Conservation (phyloP, 35 echinoderm and acorn worm species). For the Heliocidaris erythrogramma region DNA sequence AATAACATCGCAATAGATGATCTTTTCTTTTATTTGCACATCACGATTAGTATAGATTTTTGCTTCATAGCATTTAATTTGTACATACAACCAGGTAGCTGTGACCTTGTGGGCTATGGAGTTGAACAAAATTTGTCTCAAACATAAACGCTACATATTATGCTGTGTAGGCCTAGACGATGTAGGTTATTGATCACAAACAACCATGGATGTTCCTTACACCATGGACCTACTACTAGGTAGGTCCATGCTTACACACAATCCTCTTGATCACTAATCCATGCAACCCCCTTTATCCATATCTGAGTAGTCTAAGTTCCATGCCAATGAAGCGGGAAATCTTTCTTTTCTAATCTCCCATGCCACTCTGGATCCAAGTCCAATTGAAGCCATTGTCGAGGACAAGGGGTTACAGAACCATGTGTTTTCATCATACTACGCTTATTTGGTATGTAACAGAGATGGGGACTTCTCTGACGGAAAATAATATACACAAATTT, state of each 20-base stretch:
- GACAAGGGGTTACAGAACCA: neutral
- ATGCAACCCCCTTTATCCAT: neutral
- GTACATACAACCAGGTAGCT: neutral
- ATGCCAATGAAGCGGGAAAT: constrained; percentile 13
- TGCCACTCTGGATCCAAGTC: neutral
- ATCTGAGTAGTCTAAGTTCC: neutral
- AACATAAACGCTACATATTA: neutral
- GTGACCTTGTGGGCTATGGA: neutral
- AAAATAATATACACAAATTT: too few species aligned
- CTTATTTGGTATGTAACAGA: too few species aligned
- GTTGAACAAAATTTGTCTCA: neutral
- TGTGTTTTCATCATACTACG: neutral
- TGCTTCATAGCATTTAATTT: too few species aligned
- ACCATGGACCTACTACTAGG: too few species aligned
- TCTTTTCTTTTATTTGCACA: too few species aligned
- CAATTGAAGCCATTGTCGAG: neutral
- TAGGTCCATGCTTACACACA: too few species aligned
- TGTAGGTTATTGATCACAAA: neutral
- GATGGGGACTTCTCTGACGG: too few species aligned
- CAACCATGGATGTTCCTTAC: neutral
- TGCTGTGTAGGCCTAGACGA: neutral
- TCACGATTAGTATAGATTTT: too few species aligned
- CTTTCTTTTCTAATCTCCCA: neutral
- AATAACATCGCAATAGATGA: too few species aligned
- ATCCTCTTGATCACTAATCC: neutral